phyloP scores from a whole-genome alignment of 2,888 invertebrate species.

The Stenotaenia linearis region DNA sequence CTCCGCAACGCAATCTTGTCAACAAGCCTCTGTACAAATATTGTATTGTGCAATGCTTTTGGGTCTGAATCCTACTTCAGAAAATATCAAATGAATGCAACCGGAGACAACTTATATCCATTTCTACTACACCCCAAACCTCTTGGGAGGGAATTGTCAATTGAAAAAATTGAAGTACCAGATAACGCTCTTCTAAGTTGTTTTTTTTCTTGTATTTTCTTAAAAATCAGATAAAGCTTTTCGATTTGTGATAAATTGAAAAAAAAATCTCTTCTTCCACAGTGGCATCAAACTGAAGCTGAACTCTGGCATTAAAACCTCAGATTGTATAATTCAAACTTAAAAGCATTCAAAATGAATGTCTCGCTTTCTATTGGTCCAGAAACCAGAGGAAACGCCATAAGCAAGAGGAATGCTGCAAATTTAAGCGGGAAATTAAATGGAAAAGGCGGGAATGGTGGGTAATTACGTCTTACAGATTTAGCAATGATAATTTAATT shows the following conservation, averaged over 20 bases:
- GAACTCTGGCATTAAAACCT: no score
- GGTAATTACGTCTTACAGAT: neutral
- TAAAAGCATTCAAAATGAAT: no score
- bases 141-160: neutral
- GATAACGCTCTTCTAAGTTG: neutral
- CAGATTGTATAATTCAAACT: no score
- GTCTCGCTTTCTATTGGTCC: no score
- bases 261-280: neutral
- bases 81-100: neutral
- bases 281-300: neutral
- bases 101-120: neutral
- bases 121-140: neutral
- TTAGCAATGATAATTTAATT: neutral
- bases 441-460: neutral
- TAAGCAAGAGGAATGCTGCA: no score
- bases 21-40: neutral
- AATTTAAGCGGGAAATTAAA: no score
- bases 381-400: no score
- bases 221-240: no score
- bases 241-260: neutral
- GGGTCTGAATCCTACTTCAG: neutral
- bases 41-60: neutral
- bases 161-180: neutral
- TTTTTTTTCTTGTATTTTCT: neutral
- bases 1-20: neutral